phyloP scores from a whole-genome alignment of 2,113 vertebrate genomes.

The Picathartes gymnocephalus region DNA sequence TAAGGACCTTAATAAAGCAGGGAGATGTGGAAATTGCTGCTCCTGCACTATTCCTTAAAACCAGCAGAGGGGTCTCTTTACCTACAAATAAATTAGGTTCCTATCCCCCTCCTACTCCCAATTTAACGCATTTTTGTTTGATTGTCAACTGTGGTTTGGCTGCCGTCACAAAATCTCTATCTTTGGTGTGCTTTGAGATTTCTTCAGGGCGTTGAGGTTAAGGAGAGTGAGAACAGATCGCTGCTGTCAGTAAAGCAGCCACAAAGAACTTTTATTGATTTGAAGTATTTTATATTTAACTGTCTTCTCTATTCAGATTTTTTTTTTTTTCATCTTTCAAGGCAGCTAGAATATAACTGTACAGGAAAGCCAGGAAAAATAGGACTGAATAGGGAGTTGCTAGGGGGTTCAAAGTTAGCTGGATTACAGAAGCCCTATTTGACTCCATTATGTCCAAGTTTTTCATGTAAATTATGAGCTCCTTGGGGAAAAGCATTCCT shows the following conservation, averaged over 20 bases:
- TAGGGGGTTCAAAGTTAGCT: neutral
- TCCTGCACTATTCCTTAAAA: neutral
- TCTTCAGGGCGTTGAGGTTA: constrained; percentile 31
- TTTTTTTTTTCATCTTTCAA: neutral
- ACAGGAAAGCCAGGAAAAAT: neutral
- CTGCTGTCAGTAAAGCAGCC: constrained; percentile 41
- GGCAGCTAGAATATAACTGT: neutral
- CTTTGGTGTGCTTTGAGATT: constrained; percentile 34
- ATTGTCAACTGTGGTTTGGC: constrained; percentile 42
- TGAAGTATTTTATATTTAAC: constrained; percentile 50
- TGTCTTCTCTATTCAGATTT: neutral
- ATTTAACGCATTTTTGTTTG: neutral
- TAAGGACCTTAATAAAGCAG: neutral
- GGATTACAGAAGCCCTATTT: neutral
- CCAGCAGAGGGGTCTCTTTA: constrained; percentile 54
- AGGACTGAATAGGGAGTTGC: neutral
- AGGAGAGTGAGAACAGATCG: constrained; percentile 31
- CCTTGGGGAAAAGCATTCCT: constrained; percentile 6
- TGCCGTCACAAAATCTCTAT: neutral
- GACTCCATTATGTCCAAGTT: constrained; percentile 34
- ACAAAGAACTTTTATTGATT: constrained; percentile 54
- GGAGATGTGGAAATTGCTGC: neutral
- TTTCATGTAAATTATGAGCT: constrained; percentile 21
- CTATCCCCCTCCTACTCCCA: neutral
- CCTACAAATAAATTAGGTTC: neutral